phyloP scores from a whole-genome alignment of 1,140 invertebrate genomes.

The Atta colombica region DNA sequence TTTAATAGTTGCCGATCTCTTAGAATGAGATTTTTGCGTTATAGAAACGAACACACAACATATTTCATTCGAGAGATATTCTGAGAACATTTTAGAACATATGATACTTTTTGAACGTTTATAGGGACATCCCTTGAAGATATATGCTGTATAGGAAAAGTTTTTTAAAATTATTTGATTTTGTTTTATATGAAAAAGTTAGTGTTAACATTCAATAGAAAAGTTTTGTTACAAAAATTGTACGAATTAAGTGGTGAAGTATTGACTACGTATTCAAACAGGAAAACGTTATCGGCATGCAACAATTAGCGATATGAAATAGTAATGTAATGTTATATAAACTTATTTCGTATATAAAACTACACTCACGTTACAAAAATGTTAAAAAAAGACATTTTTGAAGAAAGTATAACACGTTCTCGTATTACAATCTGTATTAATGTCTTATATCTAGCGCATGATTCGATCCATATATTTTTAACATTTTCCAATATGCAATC shows the following conservation, averaged over 20 bases:
- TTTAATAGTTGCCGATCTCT: neutral
- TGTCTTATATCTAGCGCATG: too few species aligned
- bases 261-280: slow-evolving; percentile 32
- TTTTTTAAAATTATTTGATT: neutral
- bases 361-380: neutral
- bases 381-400: neutral
- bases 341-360: neutral
- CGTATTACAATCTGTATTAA: too few species aligned
- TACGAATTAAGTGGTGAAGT: slow-evolving; percentile 16
- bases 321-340: neutral
- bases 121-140: neutral
- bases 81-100: too few species aligned
- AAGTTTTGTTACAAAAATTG: slow-evolving; percentile 65
- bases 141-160: neutral
- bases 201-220: slow-evolving; percentile 49
- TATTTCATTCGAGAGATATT: too few species aligned
- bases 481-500: too few species aligned
- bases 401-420: too few species aligned
- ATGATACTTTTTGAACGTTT: too few species aligned
- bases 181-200: neutral
- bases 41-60: too few species aligned
- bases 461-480: too few species aligned
- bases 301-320: slow-evolving; percentile 6
- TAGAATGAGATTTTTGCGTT: too few species aligned
- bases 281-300: slow-evolving; percentile 27